phyloP scores from a whole-genome alignment of 2,797 vertebrate species.

The Scolopax bukidnonensis region DNA sequence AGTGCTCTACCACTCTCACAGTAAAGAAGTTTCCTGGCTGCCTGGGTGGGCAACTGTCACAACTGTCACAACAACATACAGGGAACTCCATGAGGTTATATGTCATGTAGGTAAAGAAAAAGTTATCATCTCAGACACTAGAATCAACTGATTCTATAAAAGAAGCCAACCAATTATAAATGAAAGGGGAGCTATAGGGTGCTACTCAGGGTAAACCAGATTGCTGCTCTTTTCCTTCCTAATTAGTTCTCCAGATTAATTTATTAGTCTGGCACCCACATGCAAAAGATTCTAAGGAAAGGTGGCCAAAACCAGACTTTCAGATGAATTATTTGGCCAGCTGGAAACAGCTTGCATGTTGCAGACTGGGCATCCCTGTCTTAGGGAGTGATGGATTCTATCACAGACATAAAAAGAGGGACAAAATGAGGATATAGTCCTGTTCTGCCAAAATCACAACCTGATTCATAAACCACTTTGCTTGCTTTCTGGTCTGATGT shows the following conservation, averaged over 20 bases:
- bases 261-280: background rate
- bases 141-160: background rate
- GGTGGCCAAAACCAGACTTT: background rate
- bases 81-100: background rate
- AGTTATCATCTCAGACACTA: background rate
- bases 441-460: background rate
- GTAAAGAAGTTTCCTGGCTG: background rate
- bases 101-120: background rate
- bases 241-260: background rate
- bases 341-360: slow-evolving; percentile 4
- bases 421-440: background rate
- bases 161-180: background rate
- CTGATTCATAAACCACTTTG: background rate
- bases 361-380: background rate
- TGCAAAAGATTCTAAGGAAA: background rate
- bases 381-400: background rate
- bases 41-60: background rate
- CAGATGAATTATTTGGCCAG: background rate
- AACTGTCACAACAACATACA: background rate
- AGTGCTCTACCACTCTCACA: too few relatives aligned
- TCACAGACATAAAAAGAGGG: background rate
- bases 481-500: background rate
- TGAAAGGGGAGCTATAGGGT: background rate
- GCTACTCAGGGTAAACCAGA: background rate
- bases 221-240: background rate